Conservation (phyloP, 2,797 vertebrate species). For the Avahi laniger region DNA sequence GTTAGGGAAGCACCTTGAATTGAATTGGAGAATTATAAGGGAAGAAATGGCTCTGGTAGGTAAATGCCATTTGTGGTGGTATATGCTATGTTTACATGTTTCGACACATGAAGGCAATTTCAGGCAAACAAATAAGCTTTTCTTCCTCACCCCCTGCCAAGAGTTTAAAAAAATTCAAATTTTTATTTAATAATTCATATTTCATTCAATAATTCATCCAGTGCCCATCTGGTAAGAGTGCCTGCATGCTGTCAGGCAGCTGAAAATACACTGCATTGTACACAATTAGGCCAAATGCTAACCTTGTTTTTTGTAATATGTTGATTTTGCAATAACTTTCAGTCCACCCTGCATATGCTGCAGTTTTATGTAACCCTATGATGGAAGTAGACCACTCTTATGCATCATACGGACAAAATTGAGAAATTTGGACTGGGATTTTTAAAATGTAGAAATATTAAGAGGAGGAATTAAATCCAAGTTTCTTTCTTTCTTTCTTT, state of each 20-base stretch:
- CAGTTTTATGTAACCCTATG: slow-evolving; percentile 59
- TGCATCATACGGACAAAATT: slow-evolving; percentile 22
- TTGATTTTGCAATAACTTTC: slow-evolving; percentile 70
- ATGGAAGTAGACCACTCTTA: slow-evolving; percentile 33
- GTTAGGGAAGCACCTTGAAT: slow-evolving; percentile 44
- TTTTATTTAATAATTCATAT: slow-evolving; percentile 81
- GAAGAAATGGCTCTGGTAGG: slow-evolving; percentile 55
- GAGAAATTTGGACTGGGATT: background rate
- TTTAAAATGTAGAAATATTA: slow-evolving; percentile 25
- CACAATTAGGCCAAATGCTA: slow-evolving; percentile 73
- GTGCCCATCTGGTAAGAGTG: slow-evolving; percentile 79
- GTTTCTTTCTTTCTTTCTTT: background rate
- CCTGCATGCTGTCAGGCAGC: slow-evolving; percentile 73
- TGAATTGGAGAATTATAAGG: slow-evolving; percentile 56
- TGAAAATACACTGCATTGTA: slow-evolving; percentile 71
- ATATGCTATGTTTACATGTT: slow-evolving; percentile 42
- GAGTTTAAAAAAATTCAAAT: slow-evolving; percentile 65
- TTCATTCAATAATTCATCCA: slow-evolving; percentile 80
- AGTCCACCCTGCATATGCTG: slow-evolving; percentile 23
- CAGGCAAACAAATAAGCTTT: slow-evolving; percentile 64
- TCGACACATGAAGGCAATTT: slow-evolving; percentile 71
- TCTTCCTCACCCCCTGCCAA: slow-evolving; percentile 53
- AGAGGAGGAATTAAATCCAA: slow-evolving; percentile 34
- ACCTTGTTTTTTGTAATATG: slow-evolving; percentile 72
- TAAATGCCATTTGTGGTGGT: slow-evolving; percentile 48